Evolutionary conservation across 2,797 vertebrate genomes (phyloP), one percentile per base, ranked within the genome.

Genomic region (Hippoglossus hippoglossus): DNA sequence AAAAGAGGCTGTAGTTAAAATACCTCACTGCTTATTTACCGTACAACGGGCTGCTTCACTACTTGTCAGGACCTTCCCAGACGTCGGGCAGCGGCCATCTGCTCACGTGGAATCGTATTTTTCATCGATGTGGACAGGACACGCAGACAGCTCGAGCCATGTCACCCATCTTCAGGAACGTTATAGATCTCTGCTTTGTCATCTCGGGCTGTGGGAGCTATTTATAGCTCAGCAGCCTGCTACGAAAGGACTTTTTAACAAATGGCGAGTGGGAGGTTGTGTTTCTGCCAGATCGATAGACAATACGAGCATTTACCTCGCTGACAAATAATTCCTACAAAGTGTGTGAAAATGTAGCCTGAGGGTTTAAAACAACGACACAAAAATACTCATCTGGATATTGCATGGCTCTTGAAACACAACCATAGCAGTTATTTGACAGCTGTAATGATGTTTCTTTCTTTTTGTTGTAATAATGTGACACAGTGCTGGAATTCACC

Each of bases 351-450:
- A 80, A 83, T 79, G 65, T 85, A 87, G 74, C 86, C 80, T 53
- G 52, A 68, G 28, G 71, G 56, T 62, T 65, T 77, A 63, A 80
- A 13, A 39, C 36, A 39, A 61, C 31, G 64, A 67, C 73, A 72
- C 79, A 62, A 69, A 56, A 49, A 71, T 50, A 65, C 18, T 68
- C 58, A 59, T 46, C 31, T 71, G 65, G 63, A 81, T 77, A 85
- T 75, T 89, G 92, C 91, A 92, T 87, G 90, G 90, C 84, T 85
- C 63, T 77, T 72, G 53, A 71, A 77, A 82, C 16, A 67, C 47
- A 78, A 81, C 71, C 64, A 72, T 50, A 82, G 59, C 75, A 71
- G 47, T 63, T 72, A 58, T 57, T 26, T 65, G 65, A 18, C 34
- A 55, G 18, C 63, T 66, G 51, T 34, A 63, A 71, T 66, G 53